Base-by-base conservation (phyloP, 2,888 invertebrate species). In the Macrosoma leucophasiata region DNA sequence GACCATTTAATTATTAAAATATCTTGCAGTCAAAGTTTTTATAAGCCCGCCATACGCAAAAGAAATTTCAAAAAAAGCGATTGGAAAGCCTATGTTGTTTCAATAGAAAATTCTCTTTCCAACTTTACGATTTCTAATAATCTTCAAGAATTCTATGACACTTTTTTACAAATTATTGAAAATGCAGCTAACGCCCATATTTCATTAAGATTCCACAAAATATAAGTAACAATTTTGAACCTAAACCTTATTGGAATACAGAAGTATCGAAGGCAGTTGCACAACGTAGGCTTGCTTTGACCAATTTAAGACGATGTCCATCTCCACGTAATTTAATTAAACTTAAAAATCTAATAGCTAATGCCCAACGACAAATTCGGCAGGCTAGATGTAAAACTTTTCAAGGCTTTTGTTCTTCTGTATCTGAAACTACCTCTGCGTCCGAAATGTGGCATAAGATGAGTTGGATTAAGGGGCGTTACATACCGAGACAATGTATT, bases 201-300 rank as follows among this genome's bases (percentile, higher is more conserved):
- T 13, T 36, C 41, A 0, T 33, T 3, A 33, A 19, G 12, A 15
- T 34, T 10, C 23, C 28, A 2, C 20, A 24, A 10, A 17, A 31
- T 13, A 18, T 26, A 3, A 9, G 15, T 30, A 36, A 7, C 20
- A 42, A 36, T 20, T 47, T 42, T 36, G 25, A 2, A 1, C 50
- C 52, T 0, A 56, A 52, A 33, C 35, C 43, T 3, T 59, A 53
- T 18, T 59, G 55, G 55, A 50, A 36, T 22, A 1, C 33, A n/a
- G 21, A 36, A 1, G 13, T 55, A 6, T 54, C 54, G 3, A 46
- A 40, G 33, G 18, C 28, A 2, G 46, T 55, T 1, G 52, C 48
- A 0, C 33, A 43, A 22, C 46, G 52, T 3, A 30, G 53, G 4
- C 29, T 39, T 11, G 49, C 52, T 1, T 21, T 58, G 3, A 14